Percentiles rank a stretch among this genome's conserved stretches.
These are phyloP conservation scores for Triops cancriformis DNA, from an alignment of 1,140 invertebrate species.

Conservation along the genomic window DNA sequence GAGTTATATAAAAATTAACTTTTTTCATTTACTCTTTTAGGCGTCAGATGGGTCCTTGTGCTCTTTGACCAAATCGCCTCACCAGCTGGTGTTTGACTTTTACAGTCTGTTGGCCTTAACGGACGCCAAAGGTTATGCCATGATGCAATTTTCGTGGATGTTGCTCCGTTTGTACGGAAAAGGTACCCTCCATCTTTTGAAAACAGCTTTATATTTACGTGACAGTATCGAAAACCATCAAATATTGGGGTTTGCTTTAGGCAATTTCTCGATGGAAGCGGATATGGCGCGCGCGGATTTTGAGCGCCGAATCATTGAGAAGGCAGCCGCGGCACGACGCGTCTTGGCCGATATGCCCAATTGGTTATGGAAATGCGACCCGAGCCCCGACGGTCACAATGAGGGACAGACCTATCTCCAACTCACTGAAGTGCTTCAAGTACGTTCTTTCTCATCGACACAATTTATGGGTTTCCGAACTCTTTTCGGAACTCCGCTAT, in stretches of 20 bases:
- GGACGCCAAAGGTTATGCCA: slow-evolving; percentile 72
- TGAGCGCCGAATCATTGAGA: slow-evolving; percentile 52
- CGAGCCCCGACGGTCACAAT: slow-evolving; percentile 45
- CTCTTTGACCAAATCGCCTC: slow-evolving; percentile 59
- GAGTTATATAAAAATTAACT: too few relatives aligned
- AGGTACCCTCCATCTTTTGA: slow-evolving; percentile 43
- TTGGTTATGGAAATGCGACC: slow-evolving; percentile 67
- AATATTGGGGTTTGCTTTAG: slow-evolving; percentile 29
- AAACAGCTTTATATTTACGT: slow-evolving; percentile 26
- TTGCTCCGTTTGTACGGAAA: slow-evolving; percentile 62
- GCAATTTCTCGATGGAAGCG: slow-evolving; percentile 42
- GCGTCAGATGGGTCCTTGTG: slow-evolving; percentile 52
- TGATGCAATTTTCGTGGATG: slow-evolving; percentile 82
- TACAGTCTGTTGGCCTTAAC: slow-evolving; percentile 67
- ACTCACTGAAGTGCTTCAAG: slow-evolving; percentile 65
- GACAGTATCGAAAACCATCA: not conserved
- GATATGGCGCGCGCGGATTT: slow-evolving; percentile 54
- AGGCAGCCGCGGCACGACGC: slow-evolving; percentile 52
- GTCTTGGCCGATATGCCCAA: slow-evolving; percentile 55
- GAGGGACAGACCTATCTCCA: slow-evolving; percentile 62
- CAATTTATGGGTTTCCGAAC: too few relatives aligned
- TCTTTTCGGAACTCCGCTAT: too few relatives aligned
- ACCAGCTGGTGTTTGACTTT: slow-evolving; percentile 69
- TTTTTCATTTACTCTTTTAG: slow-evolving; percentile 31
- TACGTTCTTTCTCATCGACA: slow-evolving; percentile 22